phyloP scores from a whole-genome alignment of 37 sponge, comb jelly and placozoan species.

The Crambe crambe region DNA sequence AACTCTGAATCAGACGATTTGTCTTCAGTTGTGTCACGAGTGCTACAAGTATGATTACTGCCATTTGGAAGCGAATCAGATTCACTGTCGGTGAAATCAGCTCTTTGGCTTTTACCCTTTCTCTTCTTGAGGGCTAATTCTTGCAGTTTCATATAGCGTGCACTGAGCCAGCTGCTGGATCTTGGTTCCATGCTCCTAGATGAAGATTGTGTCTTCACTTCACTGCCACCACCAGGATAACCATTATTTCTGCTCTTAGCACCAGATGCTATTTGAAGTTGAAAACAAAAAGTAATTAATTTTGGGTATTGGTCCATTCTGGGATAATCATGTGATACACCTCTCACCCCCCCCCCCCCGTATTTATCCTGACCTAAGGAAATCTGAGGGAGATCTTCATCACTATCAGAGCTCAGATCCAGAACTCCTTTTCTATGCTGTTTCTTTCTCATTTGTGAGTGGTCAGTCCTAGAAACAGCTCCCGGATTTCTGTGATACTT shows the following conservation, averaged over 20 bases:
- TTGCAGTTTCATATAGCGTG: neutral
- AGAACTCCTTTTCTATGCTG: neutral
- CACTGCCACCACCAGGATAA: neutral
- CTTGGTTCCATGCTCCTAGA: neutral
- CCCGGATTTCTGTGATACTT: neutral
- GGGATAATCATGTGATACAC: too few relatives aligned
- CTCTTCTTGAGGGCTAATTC: neutral
- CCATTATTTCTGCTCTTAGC: too few relatives aligned
- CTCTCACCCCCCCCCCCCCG: too few relatives aligned
- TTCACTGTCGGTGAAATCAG: neutral
- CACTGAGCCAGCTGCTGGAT: neutral
- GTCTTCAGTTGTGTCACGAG: too few relatives aligned
- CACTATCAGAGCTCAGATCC: neutral
- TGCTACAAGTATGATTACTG: too few relatives aligned
- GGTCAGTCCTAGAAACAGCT: neutral
- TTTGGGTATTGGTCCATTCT: too few relatives aligned
- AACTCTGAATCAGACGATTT: neutral
- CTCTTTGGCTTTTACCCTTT: neutral
- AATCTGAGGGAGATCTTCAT: neutral
- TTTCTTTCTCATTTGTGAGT: neutral
- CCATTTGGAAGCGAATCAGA: neutral
- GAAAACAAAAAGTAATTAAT: too few relatives aligned
- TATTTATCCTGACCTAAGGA: neutral
- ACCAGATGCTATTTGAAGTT: too few relatives aligned
- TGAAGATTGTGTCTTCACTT: neutral